Conservation (phyloP, 2,888 invertebrate genomes). For the Unio pictorum region DNA sequence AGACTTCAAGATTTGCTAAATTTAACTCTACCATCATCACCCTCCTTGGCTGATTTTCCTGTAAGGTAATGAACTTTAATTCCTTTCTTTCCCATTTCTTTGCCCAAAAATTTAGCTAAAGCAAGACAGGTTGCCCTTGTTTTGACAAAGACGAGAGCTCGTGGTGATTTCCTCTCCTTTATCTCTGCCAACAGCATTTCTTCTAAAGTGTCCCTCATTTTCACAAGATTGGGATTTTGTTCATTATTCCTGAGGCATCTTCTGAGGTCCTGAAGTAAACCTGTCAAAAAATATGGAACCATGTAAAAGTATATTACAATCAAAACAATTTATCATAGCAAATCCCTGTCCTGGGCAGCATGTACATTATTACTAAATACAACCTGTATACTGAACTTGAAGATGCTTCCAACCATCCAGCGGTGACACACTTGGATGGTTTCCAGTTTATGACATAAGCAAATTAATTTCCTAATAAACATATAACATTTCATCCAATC, state of each 20-base stretch:
- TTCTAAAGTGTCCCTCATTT: slow-evolving; percentile 27
- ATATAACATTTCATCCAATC: too few relatives aligned
- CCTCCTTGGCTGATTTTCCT: slow-evolving; percentile 26
- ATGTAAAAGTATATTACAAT: too few relatives aligned
- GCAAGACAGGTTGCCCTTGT: slow-evolving; percentile 47
- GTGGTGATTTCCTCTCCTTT: slow-evolving; percentile 27
- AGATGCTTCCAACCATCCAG: too few relatives aligned
- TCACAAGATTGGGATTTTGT: slow-evolving; percentile 45
- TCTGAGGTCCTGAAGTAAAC: slow-evolving; percentile 27
- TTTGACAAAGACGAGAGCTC: slow-evolving; percentile 52
- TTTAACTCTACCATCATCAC: slow-evolving; percentile 22
- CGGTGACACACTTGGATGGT: too few relatives aligned
- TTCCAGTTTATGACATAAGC: too few relatives aligned
- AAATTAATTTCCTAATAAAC: too few relatives aligned
- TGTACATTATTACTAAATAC: too few relatives aligned
- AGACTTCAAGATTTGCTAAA: neutral
- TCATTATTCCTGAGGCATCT: neutral
- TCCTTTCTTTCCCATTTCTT: slow-evolving; percentile 12
- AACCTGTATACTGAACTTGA: too few relatives aligned
- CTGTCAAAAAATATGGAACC: slow-evolving; percentile 7
- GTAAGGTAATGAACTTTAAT: slow-evolving; percentile 15
- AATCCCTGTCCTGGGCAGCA: too few relatives aligned
- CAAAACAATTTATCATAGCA: too few relatives aligned
- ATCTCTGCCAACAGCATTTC: slow-evolving; percentile 16
- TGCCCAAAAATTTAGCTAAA: slow-evolving; percentile 36